Evolutionary conservation across 2,888 invertebrate genomes (phyloP).

Genomic region (Notodonta ziczac): DNA sequence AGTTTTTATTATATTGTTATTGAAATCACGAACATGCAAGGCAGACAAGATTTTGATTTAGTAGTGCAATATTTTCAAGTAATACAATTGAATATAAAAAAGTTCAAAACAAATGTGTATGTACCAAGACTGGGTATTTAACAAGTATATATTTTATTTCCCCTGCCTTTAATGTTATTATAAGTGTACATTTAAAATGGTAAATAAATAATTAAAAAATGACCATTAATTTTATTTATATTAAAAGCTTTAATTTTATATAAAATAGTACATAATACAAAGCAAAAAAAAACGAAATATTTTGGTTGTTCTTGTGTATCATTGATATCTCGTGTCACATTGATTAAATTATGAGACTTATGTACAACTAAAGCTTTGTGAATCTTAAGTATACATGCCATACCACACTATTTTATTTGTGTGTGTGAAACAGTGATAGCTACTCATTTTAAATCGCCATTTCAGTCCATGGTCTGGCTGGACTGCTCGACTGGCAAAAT

Average conservation of each 20-base stretch:
- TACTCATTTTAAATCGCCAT: no score
- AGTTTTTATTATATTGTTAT: constrained; percentile 44
- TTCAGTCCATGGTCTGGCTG: no score
- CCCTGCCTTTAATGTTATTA: constrained; percentile 54
- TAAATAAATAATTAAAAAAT: constrained; percentile 46
- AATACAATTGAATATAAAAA: constrained; percentile 33
- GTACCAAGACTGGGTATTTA: constrained; percentile 37
- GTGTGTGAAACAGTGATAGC: no score
- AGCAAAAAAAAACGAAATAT: no score
- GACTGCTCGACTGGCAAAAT: no score
- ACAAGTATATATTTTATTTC: constrained; percentile 36
- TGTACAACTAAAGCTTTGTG: no score
- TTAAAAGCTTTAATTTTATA: background rate
- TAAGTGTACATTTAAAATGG: constrained; percentile 59
- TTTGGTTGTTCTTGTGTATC: no score
- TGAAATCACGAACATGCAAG: constrained; percentile 47
- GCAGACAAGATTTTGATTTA: constrained; percentile 32
- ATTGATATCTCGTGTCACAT: no score
- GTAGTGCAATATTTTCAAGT: constrained; percentile 42
- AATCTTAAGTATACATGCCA: no score
- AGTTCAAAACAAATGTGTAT: constrained; percentile 33
- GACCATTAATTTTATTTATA: constrained; percentile 28
- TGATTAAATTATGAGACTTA: no score
- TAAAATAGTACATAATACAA: no score
- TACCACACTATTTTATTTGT: no score